Conservation (phyloP, 2,888 invertebrate species). For the Epiblema foenella region DNA sequence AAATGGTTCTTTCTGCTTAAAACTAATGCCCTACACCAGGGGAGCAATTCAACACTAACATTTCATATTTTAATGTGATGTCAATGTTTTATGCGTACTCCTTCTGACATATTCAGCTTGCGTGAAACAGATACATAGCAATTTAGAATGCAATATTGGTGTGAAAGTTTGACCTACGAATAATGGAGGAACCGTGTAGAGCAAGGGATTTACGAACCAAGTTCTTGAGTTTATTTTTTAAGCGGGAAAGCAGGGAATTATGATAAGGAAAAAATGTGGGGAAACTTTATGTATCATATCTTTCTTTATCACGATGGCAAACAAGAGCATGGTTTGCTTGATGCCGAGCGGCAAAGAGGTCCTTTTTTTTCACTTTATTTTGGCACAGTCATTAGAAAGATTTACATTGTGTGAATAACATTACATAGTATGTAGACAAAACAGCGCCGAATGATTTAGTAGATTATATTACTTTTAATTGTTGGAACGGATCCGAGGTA, state of each 20-base stretch:
- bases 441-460: no score
- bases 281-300: slow-evolving; percentile 1
- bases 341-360: neutral
- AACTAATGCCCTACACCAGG: slow-evolving; percentile 5
- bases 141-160: neutral
- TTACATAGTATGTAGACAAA: no score
- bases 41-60: neutral
- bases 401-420: no score
- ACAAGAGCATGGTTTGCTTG: neutral
- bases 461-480: no score
- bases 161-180: neutral
- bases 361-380: no score
- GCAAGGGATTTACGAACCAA: slow-evolving; percentile 27
- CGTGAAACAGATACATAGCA: neutral
- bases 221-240: neutral
- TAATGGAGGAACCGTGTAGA: slow-evolving; percentile 31
- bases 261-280: slow-evolving; percentile 6
- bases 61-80: neutral
- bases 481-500: no score
- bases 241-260: neutral
- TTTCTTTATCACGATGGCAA: neutral
- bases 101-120: neutral
- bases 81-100: neutral
- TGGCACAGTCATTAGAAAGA: no score
- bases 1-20: slow-evolving; percentile 22